These are phyloP conservation scores for Oasisia sp. DNA, from an alignment of 2,888 invertebrate species.

Conservation along the genomic window DNA sequence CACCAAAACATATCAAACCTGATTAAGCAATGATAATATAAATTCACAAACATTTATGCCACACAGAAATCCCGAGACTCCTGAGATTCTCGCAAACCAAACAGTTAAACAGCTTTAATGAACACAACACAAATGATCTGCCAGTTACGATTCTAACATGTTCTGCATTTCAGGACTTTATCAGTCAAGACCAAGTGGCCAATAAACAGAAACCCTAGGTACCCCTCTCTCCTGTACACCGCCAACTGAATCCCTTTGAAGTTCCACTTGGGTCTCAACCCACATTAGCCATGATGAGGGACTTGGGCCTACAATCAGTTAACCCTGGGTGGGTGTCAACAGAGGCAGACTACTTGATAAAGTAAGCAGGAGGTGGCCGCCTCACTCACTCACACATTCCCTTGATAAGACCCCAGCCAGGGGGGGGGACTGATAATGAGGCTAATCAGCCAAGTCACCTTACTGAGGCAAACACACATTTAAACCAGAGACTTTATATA, in stretches of 20 bases:
- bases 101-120: no score
- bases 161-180: neutral
- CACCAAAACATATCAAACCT: no score
- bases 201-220: neutral
- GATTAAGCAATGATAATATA: no score
- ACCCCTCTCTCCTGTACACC: neutral
- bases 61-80: no score
- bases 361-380: neutral
- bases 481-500: constrained; percentile 11
- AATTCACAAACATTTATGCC: no score
- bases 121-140: no score
- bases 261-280: neutral
- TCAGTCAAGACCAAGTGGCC: neutral
- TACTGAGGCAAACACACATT: neutral
- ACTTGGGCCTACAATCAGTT: neutral
- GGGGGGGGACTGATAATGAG: neutral
- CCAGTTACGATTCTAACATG: neutral
- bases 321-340: constrained; percentile 1
- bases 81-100: no score
- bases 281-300: neutral
- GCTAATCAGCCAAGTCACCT: neutral
- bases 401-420: neutral
- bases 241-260: neutral
- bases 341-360: neutral
- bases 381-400: neutral